Conservation (phyloP, 2,888 invertebrate genomes). For the Microplitis manilae region DNA sequence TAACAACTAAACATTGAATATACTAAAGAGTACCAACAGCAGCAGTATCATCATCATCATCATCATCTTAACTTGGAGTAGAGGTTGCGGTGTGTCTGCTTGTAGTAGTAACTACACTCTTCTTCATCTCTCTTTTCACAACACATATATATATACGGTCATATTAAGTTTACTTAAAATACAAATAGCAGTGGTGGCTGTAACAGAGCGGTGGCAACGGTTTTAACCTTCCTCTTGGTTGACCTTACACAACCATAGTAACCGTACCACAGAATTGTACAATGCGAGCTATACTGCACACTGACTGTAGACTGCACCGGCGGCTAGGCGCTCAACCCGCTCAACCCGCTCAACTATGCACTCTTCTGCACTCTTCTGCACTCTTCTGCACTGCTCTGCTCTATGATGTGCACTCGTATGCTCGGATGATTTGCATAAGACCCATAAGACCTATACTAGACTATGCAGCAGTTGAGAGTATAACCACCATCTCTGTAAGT, state of each 20-base stretch:
- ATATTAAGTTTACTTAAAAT: not conserved
- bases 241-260: constrained; percentile 42
- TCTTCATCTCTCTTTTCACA: not conserved
- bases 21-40: constrained; percentile 4
- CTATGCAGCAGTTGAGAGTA: not conserved
- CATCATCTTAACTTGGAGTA: constrained; percentile 7
- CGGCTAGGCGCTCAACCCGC: too few species aligned
- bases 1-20: constrained; percentile 24
- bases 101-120: constrained; percentile 2
- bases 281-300: not conserved
- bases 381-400: not conserved
- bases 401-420: constrained; percentile 30
- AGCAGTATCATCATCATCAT: constrained; percentile 22
- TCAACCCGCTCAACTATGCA: not conserved
- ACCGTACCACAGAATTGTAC: constrained; percentile 25
- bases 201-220: constrained; percentile 30
- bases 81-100: not conserved
- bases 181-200: not conserved
- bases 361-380: not conserved
- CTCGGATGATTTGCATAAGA: constrained; percentile 29
- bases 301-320: too few species aligned
- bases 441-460: constrained; percentile 25
- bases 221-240: constrained; percentile 47
- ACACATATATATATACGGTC: not conserved
- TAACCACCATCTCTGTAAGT: not conserved